Percentiles rank a stretch among this genome's conserved stretches.
Evolutionary conservation across 2,113 vertebrate species (phyloP).

Genomic region (Chitala chitala): DNA sequence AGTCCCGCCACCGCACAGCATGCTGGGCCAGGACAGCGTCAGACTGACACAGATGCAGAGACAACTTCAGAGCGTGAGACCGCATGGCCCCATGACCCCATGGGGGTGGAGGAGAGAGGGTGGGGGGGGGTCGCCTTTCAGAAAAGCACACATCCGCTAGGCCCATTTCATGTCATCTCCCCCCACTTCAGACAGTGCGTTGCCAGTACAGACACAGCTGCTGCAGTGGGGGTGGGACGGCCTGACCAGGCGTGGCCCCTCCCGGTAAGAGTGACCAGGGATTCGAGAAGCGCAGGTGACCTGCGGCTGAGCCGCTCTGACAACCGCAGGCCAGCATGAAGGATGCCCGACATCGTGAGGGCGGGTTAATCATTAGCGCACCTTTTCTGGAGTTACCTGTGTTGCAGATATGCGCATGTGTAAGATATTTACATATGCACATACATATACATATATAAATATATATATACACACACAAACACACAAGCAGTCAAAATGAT

Average conservation of each 20-base stretch:
- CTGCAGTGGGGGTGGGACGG: conserved; percentile 17
- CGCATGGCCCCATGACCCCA: not conserved
- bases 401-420: conserved; percentile 25
- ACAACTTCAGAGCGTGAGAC: not conserved
- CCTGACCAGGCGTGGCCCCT: conserved; percentile 10
- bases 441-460: conserved; percentile 30
- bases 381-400: conserved; percentile 32
- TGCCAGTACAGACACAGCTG: conserved; percentile 22
- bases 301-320: not conserved
- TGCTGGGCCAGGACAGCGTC: conserved; percentile 43
- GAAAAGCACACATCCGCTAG: not conserved
- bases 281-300: not conserved
- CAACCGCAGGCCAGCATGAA: not conserved
- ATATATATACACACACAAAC: conserved; percentile 38
- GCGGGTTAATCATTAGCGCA: conserved; percentile 56
- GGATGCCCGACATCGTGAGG: not conserved
- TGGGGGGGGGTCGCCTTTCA: too few species aligned
- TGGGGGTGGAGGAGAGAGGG: too few species aligned
- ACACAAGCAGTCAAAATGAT: conserved; percentile 42
- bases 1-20: conserved; percentile 51
- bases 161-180: conserved; percentile 12
- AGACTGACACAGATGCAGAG: conserved; percentile 25
- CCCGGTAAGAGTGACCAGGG: not conserved
- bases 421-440: conserved; percentile 38
- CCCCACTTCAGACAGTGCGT: conserved; percentile 45